Evolutionary conservation across 2,888 invertebrate genomes (phyloP), one percentile per base, ranked within the genome.

Genomic region (Agrenia bidenticulata): DNA sequence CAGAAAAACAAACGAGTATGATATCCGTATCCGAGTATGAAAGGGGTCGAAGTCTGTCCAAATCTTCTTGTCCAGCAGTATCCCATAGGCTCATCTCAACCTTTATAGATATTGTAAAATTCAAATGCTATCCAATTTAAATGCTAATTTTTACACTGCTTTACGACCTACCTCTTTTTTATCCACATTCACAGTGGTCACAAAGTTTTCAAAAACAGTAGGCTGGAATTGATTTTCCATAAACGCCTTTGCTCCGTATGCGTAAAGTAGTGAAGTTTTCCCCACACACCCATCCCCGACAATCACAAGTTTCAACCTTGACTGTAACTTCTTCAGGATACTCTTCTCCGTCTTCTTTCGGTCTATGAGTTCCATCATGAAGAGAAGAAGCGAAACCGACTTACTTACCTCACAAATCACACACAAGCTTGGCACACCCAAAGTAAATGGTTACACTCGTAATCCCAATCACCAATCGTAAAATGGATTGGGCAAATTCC

Each of bases 281-380:
- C 86, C 86, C 78, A 85, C 85, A 62, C 84, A 85, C 76, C 86
- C 86, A 80, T 86, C 86, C 7, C 69, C 69, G n/a, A 69, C 69
- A 21, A 69, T 63, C 39, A 69, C 69, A 2, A 69, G 55, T 58
- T 69, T 69, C 53, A 63, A 58, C 24, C 69, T 59, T 11, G 61
- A 53, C 27, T 63, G 63, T 23, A 66, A 53, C 53, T 66, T 69
- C 39, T 69, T 69, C 32, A 69, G 49, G 21, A 66, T 63, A 2
- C 56, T 59, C 39, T 66, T 69, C 26, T 69, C 69, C 32, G 50
- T 56, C 41, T 68, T 68, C 24, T 60, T 59, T n/a, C 51, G 55
- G 19, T 63, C 65, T 65, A 69, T 69, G 51, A 51, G 9, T 51
- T 11, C 15, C 11, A 32, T 32, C 11, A 32, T 4, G 32, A 32